These are phyloP conservation scores for Dascillus cervinus DNA, from an alignment of 2,888 invertebrate genomes.

Conservation along the genomic window DNA sequence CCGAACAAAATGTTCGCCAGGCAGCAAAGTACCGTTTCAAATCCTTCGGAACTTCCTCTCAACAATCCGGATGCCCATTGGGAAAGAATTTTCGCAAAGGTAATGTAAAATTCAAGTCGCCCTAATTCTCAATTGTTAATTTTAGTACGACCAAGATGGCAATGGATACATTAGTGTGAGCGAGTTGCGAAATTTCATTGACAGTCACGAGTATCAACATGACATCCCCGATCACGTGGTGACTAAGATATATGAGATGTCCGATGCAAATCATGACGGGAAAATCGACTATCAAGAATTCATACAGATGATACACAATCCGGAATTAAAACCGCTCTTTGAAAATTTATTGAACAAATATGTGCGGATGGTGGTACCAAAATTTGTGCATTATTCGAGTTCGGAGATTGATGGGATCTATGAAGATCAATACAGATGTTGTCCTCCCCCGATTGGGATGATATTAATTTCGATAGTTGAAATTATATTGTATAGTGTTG, in stretches of 20 bases:
- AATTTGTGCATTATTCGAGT: no score
- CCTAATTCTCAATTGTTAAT: no score
- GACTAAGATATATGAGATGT: slow-evolving; percentile 1
- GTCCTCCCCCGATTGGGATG: slow-evolving; percentile 89
- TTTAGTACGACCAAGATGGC: slow-evolving; percentile 3
- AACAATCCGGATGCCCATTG: slow-evolving; percentile 1
- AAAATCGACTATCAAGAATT: slow-evolving; percentile 4
- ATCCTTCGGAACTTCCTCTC: no score
- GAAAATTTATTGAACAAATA: slow-evolving; percentile 1
- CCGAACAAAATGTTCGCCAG: no score
- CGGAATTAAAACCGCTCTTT: slow-evolving; percentile 1
- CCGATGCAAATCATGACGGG: slow-evolving; percentile 1
- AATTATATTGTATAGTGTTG: slow-evolving; percentile 59
- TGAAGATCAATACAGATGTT: slow-evolving; percentile 75
- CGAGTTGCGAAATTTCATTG: slow-evolving; percentile 1
- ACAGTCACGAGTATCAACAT: neutral
- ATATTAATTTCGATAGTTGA: slow-evolving; percentile 80
- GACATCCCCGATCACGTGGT: slow-evolving; percentile 4
- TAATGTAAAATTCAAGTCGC: slow-evolving; percentile 1
- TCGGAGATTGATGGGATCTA: no score
- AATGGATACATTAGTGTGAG: slow-evolving; percentile 2
- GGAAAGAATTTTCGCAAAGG: slow-evolving; percentile 1
- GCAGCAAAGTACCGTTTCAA: no score
- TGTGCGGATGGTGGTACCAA: no score
- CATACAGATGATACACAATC: slow-evolving; percentile 1